Evolutionary conservation across 2,113 vertebrate genomes (phyloP).

Genomic region (Heptranchias perlo): DNA sequence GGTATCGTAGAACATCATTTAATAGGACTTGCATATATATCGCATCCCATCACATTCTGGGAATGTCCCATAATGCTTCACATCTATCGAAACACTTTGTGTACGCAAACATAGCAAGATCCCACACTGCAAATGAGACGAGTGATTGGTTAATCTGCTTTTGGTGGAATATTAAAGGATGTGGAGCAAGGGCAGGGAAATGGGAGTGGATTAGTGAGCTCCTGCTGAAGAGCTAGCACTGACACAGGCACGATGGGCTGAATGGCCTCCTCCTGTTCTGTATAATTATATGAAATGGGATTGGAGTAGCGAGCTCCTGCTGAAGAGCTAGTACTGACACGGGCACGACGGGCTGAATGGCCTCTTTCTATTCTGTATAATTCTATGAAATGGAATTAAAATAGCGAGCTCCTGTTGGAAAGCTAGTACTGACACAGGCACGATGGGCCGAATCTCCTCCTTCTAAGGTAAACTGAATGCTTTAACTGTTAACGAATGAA

Average conservation of each 20-base stretch:
- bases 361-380: too few species aligned
- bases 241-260: not conserved
- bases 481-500: not conserved
- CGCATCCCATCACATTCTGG: too few species aligned
- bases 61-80: too few species aligned
- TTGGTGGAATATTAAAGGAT: not conserved
- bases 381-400: not conserved
- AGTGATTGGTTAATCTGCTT: too few species aligned
- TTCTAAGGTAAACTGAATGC: not conserved
- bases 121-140: too few species aligned
- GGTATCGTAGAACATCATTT: too few species aligned
- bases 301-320: too few species aligned
- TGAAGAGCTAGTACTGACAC: not conserved
- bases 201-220: not conserved
- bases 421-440: not conserved
- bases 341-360: not conserved
- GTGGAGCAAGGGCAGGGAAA: not conserved
- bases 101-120: too few species aligned
- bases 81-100: too few species aligned
- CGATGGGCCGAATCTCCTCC: not conserved
- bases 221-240: not conserved
- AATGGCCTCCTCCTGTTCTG: not conserved
- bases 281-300: too few species aligned
- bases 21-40: too few species aligned
- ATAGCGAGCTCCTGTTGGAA: too few species aligned